phyloP scores from a whole-genome alignment of 2,797 vertebrate genomes.

The Eurystomus glaucurus region DNA sequence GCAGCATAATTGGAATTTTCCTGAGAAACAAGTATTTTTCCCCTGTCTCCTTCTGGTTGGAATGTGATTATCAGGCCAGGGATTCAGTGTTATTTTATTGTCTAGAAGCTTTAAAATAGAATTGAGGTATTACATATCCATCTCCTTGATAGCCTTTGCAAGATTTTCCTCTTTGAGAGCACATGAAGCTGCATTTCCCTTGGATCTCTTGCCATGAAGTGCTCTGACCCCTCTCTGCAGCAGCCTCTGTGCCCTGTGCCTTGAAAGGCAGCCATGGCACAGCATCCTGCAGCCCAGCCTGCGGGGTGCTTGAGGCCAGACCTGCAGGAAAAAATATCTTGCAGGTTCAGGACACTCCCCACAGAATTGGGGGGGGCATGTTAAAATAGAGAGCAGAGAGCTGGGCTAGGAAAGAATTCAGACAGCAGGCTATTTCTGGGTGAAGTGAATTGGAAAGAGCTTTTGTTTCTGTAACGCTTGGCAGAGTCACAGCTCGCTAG shows the following conservation, averaged over 20 bases:
- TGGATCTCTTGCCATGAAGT: constrained; percentile 21
- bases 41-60: background rate
- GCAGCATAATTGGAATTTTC: background rate
- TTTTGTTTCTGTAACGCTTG: constrained; percentile 52
- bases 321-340: background rate
- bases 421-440: constrained; percentile 53
- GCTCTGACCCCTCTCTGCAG: constrained; percentile 51
- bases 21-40: background rate
- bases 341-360: background rate
- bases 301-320: background rate
- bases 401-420: background rate
- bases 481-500: constrained; percentile 29
- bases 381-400: background rate
- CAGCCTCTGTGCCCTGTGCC: constrained; percentile 14
- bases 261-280: constrained; percentile 7
- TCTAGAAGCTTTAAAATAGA: constrained; percentile 59
- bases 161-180: background rate
- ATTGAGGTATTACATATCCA: constrained; percentile 19
- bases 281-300: background rate
- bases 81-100: constrained; percentile 44
- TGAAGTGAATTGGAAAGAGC: constrained; percentile 39
- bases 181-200: constrained; percentile 14
- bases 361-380: background rate
- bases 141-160: constrained; percentile 25
- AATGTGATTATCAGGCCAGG: constrained; percentile 27